These are phyloP conservation scores for Bucco capensis DNA, from an alignment of 2,113 vertebrate genomes.

Conservation along the genomic window DNA sequence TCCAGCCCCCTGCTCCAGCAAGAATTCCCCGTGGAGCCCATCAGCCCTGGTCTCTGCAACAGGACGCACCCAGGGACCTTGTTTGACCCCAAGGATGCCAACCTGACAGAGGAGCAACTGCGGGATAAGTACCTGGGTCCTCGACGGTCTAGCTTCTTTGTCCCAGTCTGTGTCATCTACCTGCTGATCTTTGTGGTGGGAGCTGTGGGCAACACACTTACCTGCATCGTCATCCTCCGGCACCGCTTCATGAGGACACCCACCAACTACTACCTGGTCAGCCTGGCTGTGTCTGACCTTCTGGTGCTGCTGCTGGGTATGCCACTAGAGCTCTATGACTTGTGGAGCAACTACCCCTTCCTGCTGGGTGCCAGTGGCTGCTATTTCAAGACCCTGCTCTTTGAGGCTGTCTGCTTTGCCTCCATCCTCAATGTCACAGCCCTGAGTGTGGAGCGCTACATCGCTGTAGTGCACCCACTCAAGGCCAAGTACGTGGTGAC, in stretches of 20 bases:
- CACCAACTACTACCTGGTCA: slow-evolving; percentile 95
- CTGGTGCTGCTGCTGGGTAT: slow-evolving; percentile 89
- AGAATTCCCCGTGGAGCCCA: background rate
- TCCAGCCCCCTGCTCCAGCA: slow-evolving; percentile 19
- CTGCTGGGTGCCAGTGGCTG: slow-evolving; percentile 83
- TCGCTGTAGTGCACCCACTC: slow-evolving; percentile 90
- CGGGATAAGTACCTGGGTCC: slow-evolving; percentile 83
- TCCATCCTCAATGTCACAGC: slow-evolving; percentile 93
- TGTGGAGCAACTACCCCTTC: slow-evolving; percentile 94
- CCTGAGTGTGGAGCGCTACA: slow-evolving; percentile 89
- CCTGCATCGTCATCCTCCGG: slow-evolving; percentile 84
- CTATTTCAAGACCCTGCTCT: slow-evolving; percentile 89
- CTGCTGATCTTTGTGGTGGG: slow-evolving; percentile 88
- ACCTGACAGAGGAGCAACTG: slow-evolving; percentile 79
- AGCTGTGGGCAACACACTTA: slow-evolving; percentile 83
- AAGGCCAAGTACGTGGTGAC: slow-evolving; percentile 88
- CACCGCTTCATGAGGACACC: slow-evolving; percentile 90
- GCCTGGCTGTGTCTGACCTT: slow-evolving; percentile 89
- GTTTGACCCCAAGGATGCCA: slow-evolving; percentile 62
- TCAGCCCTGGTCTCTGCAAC: slow-evolving; percentile 65
- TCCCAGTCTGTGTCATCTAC: slow-evolving; percentile 85
- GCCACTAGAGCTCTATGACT: slow-evolving; percentile 91
- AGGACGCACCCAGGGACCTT: slow-evolving; percentile 20
- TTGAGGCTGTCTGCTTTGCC: slow-evolving; percentile 90
- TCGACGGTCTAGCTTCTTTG: slow-evolving; percentile 78